Evolutionary conservation across 1,140 invertebrate species (phyloP).

Genomic region (Diorhabda elongata): DNA sequence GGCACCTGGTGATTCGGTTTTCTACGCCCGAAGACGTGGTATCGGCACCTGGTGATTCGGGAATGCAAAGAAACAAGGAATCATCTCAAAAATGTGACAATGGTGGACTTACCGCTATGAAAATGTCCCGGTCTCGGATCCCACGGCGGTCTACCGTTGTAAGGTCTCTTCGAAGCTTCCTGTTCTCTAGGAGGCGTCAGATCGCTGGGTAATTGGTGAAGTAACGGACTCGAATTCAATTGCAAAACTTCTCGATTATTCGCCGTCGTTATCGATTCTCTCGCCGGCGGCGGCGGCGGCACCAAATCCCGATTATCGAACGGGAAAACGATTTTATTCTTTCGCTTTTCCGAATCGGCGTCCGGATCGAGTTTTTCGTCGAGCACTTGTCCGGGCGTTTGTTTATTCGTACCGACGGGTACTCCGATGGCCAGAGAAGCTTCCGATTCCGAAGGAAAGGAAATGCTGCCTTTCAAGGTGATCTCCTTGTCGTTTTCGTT

Average conservation of each 20-base stretch:
- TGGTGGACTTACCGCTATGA: conserved; percentile 32
- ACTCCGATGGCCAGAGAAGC: conserved; percentile 44
- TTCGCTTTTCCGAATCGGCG: conserved; percentile 15
- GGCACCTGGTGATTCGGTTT: too few relatives aligned
- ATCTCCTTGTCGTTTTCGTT: conserved; percentile 10
- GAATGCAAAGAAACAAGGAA: too few relatives aligned
- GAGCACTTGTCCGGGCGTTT: conserved; percentile 44
- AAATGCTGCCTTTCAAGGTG: background rate
- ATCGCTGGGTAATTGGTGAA: conserved; percentile 45
- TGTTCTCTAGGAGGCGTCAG: conserved; percentile 44
- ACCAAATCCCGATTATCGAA: conserved; percentile 34
- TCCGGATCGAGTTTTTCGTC: conserved; percentile 42
- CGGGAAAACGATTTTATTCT: conserved; percentile 43
- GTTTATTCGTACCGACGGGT: conserved; percentile 33
- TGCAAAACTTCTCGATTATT: conserved; percentile 39
- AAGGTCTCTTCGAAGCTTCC: conserved; percentile 27
- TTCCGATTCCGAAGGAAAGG: conserved; percentile 34
- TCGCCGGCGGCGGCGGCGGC: conserved; percentile 21
- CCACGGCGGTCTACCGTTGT: conserved; percentile 42
- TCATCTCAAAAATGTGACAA: too few relatives aligned
- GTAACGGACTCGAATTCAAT: conserved; percentile 46
- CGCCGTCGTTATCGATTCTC: conserved; percentile 11
- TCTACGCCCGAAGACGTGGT: too few relatives aligned
- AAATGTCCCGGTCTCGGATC: conserved; percentile 46
- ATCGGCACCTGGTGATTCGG: too few relatives aligned